Base-by-base conservation (phyloP, 2,113 vertebrate species). In the Melierax canorus region DNA sequence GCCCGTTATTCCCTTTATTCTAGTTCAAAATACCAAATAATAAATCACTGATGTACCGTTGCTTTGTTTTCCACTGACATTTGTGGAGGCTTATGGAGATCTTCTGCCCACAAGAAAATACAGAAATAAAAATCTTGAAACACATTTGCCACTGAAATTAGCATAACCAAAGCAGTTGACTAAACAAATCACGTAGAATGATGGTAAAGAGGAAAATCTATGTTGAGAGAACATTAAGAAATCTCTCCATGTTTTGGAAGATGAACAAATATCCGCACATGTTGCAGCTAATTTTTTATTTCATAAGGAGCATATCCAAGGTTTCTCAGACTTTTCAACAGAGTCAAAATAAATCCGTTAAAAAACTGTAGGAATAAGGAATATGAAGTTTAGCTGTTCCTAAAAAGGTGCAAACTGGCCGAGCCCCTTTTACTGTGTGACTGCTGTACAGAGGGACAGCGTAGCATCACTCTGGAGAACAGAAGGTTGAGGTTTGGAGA, bases 11-110 rank as follows among this genome's bases (percentile, higher is more conserved):
- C 48, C 48, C 84, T 95, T 95, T 87, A 88, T 85, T 87, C 86
- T 71, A 20, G 13, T 90, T 85, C 11, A 3, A 95, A 96, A 96
- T 86, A 90, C 53, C 77, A 86, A 86, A 90, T 39, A 93, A 90
- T 72, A 86, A 85, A 75, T 95, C 62, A 76, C 22, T 36, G 56
- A 55, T 30, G 80, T 59, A 80, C 45, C 1, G 0, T 43, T 4
- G 13, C 81, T 94, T 97, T 95, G 53, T 96, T 96, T 97, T 96
- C 27, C 58, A 43, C 39, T 94, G 84, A 93, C 89, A 86, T 97
- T 92, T 96, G 62, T 79, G 62, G 80, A 89, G 80, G 80, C 77
- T 97, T 94, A 90, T 71, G 75, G 77, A 87, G 84, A 92, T 86
- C 45, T 66, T 87, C 81, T 96, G 94, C 92, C 84, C 88, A 90